phyloP scores from a whole-genome alignment of 2,888 invertebrate species.

The Cheilosia impressa region DNA sequence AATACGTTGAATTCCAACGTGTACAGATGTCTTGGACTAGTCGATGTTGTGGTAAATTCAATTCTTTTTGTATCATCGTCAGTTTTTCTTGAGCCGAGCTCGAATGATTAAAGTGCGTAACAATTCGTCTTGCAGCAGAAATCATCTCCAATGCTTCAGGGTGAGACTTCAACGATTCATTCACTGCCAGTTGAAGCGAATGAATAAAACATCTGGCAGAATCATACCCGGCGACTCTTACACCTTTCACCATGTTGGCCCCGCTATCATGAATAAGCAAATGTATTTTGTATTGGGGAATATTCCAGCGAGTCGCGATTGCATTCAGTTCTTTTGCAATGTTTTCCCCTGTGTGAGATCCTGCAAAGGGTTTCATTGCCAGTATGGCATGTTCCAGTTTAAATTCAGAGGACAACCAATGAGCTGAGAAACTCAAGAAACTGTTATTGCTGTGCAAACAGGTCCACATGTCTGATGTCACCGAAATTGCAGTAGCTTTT shows the following conservation, averaged over 20 bases:
- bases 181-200: constrained; percentile 41
- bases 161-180: constrained; percentile 71
- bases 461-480: constrained; percentile 16
- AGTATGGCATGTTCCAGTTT: too few species aligned
- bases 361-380: constrained; percentile 3
- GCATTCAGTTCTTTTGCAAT: constrained; percentile 42
- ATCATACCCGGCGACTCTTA: too few species aligned
- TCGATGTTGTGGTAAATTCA: constrained; percentile 74
- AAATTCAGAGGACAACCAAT: too few species aligned
- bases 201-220: constrained; percentile 54
- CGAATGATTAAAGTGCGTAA: constrained; percentile 73
- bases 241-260: constrained; percentile 48
- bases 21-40: constrained; percentile 68
- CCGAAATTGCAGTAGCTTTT: neutral
- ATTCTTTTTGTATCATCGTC: constrained; percentile 67
- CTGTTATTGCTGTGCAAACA: constrained; percentile 21
- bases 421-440: neutral
- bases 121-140: constrained; percentile 59
- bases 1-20: constrained; percentile 50
- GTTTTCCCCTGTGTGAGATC: constrained; percentile 24
- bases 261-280: constrained; percentile 38
- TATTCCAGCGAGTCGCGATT: constrained; percentile 29
- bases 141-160: constrained; percentile 63
- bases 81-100: constrained; percentile 76
- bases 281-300: constrained; percentile 31